These are phyloP conservation scores for Luffia ferchaultella DNA, from an alignment of 2,888 invertebrate genomes.

Conservation along the genomic window DNA sequence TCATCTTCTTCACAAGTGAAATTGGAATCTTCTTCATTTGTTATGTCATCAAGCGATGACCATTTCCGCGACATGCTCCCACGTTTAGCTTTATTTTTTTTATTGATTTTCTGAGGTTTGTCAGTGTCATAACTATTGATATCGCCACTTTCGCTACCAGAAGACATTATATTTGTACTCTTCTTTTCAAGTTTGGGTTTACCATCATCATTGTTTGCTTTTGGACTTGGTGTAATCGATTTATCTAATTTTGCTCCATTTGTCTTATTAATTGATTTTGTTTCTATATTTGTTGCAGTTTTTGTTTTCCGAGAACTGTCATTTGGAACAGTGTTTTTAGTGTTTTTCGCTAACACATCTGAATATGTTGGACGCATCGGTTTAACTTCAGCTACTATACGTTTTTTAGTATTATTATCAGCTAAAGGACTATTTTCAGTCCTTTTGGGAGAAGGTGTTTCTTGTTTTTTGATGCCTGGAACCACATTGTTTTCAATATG, in stretches of 20 bases:
- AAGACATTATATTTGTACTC: conserved; percentile 38
- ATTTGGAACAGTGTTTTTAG: conserved; percentile 50
- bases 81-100: conserved; percentile 51
- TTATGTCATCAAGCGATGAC: conserved; percentile 66
- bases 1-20: conserved; percentile 34
- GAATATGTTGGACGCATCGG: conserved; percentile 89
- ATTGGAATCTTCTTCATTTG: conserved; percentile 41
- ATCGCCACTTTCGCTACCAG: conserved; percentile 60
- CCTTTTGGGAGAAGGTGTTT: conserved; percentile 43
- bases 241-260: conserved; percentile 45
- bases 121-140: conserved; percentile 47
- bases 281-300: conserved; percentile 46
- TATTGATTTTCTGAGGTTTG: conserved; percentile 41
- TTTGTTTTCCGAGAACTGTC: conserved; percentile 55
- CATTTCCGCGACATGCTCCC: conserved; percentile 61
- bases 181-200: conserved; percentile 48
- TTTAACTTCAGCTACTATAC: conserved; percentile 85
- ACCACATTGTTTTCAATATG: conserved; percentile 22
- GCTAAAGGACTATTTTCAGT: conserved; percentile 55
- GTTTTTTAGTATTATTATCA: conserved; percentile 67
- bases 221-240: conserved; percentile 23
- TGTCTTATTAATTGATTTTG: conserved; percentile 41
- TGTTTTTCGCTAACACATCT: conserved; percentile 79
- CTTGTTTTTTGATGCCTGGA: conserved; percentile 29
- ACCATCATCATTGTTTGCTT: conserved; percentile 35